These are phyloP conservation scores for Drosophila phalerata DNA, from an alignment of 2,888 invertebrate species.

Conservation along the genomic window DNA sequence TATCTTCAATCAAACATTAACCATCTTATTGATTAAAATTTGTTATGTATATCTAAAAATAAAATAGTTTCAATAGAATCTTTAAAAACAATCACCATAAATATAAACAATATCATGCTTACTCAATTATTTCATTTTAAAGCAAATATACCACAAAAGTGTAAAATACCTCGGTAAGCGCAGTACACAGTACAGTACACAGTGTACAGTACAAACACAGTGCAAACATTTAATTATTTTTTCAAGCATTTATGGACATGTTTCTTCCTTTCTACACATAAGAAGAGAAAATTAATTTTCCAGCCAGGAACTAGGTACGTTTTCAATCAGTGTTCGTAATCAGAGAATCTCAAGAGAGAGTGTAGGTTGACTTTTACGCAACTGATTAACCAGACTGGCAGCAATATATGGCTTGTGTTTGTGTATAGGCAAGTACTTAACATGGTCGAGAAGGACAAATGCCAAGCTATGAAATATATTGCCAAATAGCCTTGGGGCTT, in stretches of 20 bases:
- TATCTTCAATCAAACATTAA: too few species aligned
- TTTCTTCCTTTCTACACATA: not conserved
- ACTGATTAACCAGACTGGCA: conserved; percentile 43
- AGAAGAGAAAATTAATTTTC: conserved; percentile 41
- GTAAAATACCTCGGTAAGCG: too few species aligned
- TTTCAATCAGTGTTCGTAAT: conserved; percentile 26
- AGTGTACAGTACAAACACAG: too few species aligned
- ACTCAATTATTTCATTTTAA: too few species aligned
- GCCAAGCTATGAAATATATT: conserved; percentile 18
- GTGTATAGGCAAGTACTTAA: conserved; percentile 16
- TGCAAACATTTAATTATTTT: not conserved
- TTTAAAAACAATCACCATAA: too few species aligned
- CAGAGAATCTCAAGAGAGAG: conserved; percentile 15
- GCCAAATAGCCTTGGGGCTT: conserved; percentile 44
- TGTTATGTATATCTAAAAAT: too few species aligned
- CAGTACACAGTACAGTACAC: too few species aligned
- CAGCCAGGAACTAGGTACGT: conserved; percentile 22
- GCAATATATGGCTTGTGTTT: not conserved
- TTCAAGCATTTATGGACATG: not conserved
- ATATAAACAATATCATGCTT: too few species aligned
- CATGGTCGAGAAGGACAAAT: conserved; percentile 18
- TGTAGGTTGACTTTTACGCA: conserved; percentile 48
- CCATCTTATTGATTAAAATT: too few species aligned
- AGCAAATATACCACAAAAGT: too few species aligned
- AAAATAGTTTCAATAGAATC: too few species aligned